Evolutionary conservation across 2,113 vertebrate species (phyloP).

Genomic region (Ranitomeya variabilis): DNA sequence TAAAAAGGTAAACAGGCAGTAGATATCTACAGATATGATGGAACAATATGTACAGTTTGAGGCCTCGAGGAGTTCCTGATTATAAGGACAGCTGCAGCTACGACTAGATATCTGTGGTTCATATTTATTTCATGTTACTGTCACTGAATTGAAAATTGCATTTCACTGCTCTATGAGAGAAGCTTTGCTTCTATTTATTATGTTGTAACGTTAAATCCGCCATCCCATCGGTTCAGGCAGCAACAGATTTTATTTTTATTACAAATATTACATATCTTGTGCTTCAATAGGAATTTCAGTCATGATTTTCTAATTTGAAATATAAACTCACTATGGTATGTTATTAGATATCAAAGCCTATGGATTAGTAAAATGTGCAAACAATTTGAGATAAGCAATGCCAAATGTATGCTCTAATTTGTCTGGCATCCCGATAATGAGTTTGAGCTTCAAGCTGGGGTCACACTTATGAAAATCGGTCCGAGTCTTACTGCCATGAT

Average conservation of each 20-base stretch:
- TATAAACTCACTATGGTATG: neutral
- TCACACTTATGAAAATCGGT: too few relatives aligned
- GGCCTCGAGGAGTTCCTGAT: neutral
- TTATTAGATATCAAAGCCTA: neutral
- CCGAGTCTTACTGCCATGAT: too few relatives aligned
- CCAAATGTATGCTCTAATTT: neutral
- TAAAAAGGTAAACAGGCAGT: neutral
- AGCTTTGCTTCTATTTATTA: slow-evolving; percentile 17
- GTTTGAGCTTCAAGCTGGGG: neutral
- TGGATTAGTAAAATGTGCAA: neutral
- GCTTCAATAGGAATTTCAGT: neutral
- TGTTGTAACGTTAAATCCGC: slow-evolving; percentile 9
- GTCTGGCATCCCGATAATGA: neutral
- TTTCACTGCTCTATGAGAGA: neutral
- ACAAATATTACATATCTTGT: slow-evolving; percentile 17
- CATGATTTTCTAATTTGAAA: neutral
- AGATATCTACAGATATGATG: neutral
- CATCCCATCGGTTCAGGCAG: slow-evolving; percentile 1
- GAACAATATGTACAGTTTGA: neutral
- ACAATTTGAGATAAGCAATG: neutral
- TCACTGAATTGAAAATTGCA: slow-evolving; percentile 26
- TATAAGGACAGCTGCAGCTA: slow-evolving; percentile 4
- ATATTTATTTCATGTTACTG: slow-evolving; percentile 39
- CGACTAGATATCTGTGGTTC: neutral
- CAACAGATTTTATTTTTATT: neutral